These are phyloP conservation scores for Plestiodon gilberti DNA, from an alignment of 2,113 vertebrate genomes.

Conservation along the genomic window DNA sequence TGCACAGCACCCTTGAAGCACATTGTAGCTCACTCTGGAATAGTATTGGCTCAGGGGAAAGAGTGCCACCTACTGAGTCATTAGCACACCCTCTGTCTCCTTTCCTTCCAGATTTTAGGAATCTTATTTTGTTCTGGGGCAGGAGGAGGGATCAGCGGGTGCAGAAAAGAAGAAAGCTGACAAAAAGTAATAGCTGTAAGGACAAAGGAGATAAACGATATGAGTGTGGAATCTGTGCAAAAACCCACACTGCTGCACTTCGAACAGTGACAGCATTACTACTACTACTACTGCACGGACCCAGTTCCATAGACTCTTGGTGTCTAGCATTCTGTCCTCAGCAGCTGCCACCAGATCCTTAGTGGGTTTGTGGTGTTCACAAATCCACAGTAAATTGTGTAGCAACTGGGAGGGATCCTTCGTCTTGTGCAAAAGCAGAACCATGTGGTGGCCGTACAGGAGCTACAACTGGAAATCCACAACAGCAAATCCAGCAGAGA, in stretches of 20 bases:
- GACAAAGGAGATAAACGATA: background rate
- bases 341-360: too few species aligned
- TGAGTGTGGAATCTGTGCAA: background rate
- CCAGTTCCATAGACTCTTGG: background rate
- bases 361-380: background rate
- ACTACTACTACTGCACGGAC: background rate
- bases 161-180: background rate
- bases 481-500: background rate
- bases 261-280: background rate
- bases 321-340: background rate
- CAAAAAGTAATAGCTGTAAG: background rate
- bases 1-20: conserved; percentile 2
- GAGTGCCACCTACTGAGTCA: conserved; percentile 10
- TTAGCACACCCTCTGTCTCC: conserved; percentile 18
- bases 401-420: too few species aligned
- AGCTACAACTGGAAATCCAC: background rate
- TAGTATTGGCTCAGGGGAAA: conserved; percentile 10
- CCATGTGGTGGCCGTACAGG: background rate
- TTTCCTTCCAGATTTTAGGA: conserved; percentile 19
- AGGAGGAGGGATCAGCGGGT: background rate
- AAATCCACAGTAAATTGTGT: background rate
- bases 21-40: background rate
- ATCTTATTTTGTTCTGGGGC: background rate
- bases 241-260: background rate
- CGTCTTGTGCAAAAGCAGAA: background rate